Conservation (phyloP, 2,113 vertebrate genomes). For the Lichenostomus cassidix region DNA sequence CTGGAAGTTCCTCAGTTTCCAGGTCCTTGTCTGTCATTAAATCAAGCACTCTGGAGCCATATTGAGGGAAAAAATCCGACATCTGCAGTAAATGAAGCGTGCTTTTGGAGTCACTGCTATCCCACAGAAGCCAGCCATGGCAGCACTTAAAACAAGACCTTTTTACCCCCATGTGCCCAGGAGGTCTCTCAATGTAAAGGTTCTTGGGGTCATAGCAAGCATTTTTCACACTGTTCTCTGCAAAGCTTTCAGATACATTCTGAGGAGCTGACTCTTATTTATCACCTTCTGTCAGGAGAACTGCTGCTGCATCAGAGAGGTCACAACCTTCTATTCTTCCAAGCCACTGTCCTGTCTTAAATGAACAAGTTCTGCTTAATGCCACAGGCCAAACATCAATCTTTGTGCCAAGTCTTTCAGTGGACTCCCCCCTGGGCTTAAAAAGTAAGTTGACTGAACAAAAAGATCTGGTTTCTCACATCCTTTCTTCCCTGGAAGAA, state of each 20-base stretch:
- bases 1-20: neutral
- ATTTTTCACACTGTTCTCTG: slow-evolving; percentile 28
- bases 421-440: slow-evolving; percentile 26
- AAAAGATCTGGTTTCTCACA: neutral
- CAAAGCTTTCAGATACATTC: slow-evolving; percentile 43
- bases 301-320: slow-evolving; percentile 68
- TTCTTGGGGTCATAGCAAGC: neutral
- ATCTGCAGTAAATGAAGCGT: neutral
- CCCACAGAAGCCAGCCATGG: neutral
- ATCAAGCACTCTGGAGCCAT: neutral
- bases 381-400: slow-evolving; percentile 65
- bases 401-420: slow-evolving; percentile 71
- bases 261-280: slow-evolving; percentile 69
- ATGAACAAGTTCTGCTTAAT: slow-evolving; percentile 70
- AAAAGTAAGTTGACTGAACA: slow-evolving; percentile 62
- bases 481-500: neutral
- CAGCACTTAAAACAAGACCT: neutral
- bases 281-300: slow-evolving; percentile 75
- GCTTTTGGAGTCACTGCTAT: neutral
- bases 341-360: slow-evolving; percentile 71
- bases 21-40: neutral
- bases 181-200: neutral
- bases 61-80: neutral
- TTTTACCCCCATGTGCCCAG: neutral
- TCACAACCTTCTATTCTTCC: slow-evolving; percentile 75